phyloP scores from a whole-genome alignment of 2,888 invertebrate genomes.

The Stomorhina lunata region DNA sequence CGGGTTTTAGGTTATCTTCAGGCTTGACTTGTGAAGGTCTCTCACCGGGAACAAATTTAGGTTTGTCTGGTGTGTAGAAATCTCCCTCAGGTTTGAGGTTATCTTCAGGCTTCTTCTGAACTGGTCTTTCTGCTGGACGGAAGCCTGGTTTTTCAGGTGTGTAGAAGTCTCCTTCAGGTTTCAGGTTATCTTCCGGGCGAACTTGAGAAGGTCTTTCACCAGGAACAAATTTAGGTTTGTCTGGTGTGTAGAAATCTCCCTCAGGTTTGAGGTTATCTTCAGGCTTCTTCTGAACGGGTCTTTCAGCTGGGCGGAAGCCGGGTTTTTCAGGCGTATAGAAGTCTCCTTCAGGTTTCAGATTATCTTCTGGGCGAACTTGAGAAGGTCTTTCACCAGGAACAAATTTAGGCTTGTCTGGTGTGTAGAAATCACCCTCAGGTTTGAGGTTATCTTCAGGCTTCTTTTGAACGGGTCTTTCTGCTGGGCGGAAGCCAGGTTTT shows the following conservation, averaged over 20 bases:
- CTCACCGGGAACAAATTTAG: constrained; percentile 78
- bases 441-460: constrained; percentile 68
- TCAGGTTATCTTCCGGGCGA: constrained; percentile 4
- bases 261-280: no score
- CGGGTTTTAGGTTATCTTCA: constrained; percentile 82
- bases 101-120: constrained; percentile 79
- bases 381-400: constrained; percentile 79
- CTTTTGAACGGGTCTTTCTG: constrained; percentile 79
- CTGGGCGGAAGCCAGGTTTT: constrained; percentile 75
- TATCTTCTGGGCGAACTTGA: constrained; percentile 82
- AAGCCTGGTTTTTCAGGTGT: constrained; percentile 62
- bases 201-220: constrained; percentile 67
- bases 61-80: constrained; percentile 80
- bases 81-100: constrained; percentile 82
- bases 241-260: constrained; percentile 68
- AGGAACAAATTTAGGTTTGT: constrained; percentile 62
- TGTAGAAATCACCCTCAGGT: constrained; percentile 78
- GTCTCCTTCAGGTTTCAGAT: constrained; percentile 81
- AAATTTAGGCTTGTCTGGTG: constrained; percentile 78
- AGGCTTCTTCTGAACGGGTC: constrained; percentile 79
- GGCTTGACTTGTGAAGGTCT: constrained; percentile 80
- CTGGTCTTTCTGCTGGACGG: constrained; percentile 66
- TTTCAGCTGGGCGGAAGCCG: constrained; percentile 62
- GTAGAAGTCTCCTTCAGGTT: constrained; percentile 70
- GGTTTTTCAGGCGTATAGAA: constrained; percentile 80